phyloP scores from a whole-genome alignment of 2,113 vertebrate genomes.

The Oryzias javanicus region DNA sequence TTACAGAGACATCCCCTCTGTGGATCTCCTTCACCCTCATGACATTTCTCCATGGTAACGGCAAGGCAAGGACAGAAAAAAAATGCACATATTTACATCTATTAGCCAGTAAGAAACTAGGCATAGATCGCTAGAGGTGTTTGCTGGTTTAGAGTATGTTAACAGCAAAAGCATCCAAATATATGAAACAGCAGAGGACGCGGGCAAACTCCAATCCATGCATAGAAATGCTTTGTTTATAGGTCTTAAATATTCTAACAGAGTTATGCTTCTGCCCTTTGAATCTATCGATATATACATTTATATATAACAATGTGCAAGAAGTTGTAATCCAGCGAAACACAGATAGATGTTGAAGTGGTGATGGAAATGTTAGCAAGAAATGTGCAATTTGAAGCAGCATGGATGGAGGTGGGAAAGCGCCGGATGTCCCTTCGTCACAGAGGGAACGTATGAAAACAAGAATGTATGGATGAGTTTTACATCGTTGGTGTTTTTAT shows the following conservation, averaged over 20 bases:
- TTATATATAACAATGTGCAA: neutral
- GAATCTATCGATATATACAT: slow-evolving; percentile 15
- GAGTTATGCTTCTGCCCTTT: slow-evolving; percentile 4
- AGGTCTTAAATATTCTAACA: neutral
- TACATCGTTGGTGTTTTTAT: slow-evolving; percentile 66
- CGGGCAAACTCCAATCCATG: slow-evolving; percentile 6
- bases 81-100: slow-evolving; percentile 19
- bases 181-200: slow-evolving; percentile 29
- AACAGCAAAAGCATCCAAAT: slow-evolving; percentile 50
- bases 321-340: slow-evolving; percentile 15
- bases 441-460: slow-evolving; percentile 64
- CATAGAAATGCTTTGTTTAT: slow-evolving; percentile 3
- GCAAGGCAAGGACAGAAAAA: slow-evolving; percentile 8
- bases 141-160: slow-evolving; percentile 34
- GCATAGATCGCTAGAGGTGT: slow-evolving; percentile 27
- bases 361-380: slow-evolving; percentile 15
- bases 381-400: slow-evolving; percentile 20
- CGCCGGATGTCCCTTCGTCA: slow-evolving; percentile 49
- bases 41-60: slow-evolving; percentile 25
- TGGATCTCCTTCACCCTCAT: slow-evolving; percentile 39
- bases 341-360: slow-evolving; percentile 18
- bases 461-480: slow-evolving; percentile 71
- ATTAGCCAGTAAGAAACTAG: slow-evolving; percentile 19
- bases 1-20: slow-evolving; percentile 13
- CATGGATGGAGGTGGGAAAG: slow-evolving; percentile 22